Evolutionary conservation across 2,888 invertebrate species (phyloP).

Genomic region (Tipula lateralis): DNA sequence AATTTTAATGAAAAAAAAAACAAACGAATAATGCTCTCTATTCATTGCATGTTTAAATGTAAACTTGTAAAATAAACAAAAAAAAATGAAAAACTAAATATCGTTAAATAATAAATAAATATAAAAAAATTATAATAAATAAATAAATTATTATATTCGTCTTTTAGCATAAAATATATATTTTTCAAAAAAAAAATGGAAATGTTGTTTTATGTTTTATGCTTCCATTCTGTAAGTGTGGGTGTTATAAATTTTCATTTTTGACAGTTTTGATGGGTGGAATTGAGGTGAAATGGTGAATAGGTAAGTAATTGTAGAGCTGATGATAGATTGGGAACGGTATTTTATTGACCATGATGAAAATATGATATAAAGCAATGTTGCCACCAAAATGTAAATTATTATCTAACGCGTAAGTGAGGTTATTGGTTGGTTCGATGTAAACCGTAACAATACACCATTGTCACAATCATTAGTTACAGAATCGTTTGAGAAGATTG

Average conservation of each 20-base stretch:
- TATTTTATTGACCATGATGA: not conserved
- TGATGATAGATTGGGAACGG: not conserved
- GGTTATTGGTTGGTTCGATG: too few species aligned
- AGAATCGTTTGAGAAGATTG: too few species aligned
- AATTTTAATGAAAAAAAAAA: not conserved
- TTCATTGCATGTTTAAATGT: not conserved
- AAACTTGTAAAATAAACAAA: not conserved
- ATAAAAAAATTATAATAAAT: not conserved
- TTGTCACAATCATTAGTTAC: too few species aligned
- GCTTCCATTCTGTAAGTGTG: not conserved
- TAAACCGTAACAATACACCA: too few species aligned
- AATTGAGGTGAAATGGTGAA: not conserved
- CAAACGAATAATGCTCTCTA: not conserved
- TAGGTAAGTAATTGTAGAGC: not conserved
- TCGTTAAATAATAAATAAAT: not conserved
- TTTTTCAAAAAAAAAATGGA: not conserved
- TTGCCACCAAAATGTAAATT: too few species aligned
- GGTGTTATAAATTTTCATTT: not conserved
- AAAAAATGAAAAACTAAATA: not conserved
- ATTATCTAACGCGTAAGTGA: too few species aligned
- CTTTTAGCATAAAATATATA: constrained; percentile 9
- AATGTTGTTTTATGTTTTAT: not conserved
- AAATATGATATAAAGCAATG: not conserved
- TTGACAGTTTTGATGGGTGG: not conserved
- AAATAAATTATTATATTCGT: not conserved